Evolutionary conservation across 2,113 vertebrate species (phyloP).

Genomic region (Pachycephala philippinensis): DNA sequence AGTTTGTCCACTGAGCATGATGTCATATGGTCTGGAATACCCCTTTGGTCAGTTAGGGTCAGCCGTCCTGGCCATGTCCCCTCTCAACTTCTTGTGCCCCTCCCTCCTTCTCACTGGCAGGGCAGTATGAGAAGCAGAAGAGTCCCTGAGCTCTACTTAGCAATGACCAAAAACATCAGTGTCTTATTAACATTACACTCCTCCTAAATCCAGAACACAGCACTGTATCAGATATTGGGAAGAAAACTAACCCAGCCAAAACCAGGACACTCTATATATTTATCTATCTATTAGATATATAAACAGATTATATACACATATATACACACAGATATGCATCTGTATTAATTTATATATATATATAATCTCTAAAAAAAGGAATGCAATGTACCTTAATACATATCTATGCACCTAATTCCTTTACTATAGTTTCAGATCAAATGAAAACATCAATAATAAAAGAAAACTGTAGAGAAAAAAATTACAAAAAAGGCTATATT

Average conservation of each 20-base stretch:
- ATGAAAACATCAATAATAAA: background rate
- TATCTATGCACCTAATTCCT: background rate
- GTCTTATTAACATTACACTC: background rate
- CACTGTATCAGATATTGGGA: background rate
- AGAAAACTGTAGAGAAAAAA: background rate
- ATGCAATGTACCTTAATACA: background rate
- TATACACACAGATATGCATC: background rate
- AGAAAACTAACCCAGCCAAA: background rate
- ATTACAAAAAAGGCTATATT: background rate
- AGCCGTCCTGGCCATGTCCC: background rate
- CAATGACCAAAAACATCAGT: background rate
- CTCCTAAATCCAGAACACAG: background rate
- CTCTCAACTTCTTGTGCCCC: background rate
- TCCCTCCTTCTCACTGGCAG: fast-evolving
- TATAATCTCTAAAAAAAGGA: background rate
- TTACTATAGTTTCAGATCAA: background rate
- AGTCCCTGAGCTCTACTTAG: background rate
- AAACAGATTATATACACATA: background rate
- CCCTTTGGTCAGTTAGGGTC: background rate
- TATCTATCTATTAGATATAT: background rate
- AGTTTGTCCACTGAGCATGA: background rate
- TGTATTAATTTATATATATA: background rate
- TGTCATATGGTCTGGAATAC: background rate
- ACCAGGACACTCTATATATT: background rate
- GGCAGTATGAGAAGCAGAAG: background rate